These are phyloP conservation scores for Zosterops hypoxanthus DNA, from an alignment of 2,113 vertebrate species.

Conservation along the genomic window DNA sequence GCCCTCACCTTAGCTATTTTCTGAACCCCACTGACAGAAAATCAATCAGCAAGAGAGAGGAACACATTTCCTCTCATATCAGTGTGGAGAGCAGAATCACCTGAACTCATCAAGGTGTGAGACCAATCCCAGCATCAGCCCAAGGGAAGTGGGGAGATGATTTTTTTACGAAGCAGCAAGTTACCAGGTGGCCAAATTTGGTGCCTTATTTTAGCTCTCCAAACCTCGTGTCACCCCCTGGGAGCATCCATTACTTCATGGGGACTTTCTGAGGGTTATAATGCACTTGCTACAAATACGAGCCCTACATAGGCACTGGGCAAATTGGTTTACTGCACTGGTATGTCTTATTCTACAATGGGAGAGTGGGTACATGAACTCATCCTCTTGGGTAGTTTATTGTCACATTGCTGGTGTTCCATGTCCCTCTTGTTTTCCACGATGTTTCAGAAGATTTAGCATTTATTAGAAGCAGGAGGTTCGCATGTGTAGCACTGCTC, in stretches of 20 bases:
- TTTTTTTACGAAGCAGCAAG: not conserved
- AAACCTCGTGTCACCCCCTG: not conserved
- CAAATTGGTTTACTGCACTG: not conserved
- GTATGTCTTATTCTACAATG: not conserved
- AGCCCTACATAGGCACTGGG: not conserved
- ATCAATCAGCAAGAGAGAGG: not conserved
- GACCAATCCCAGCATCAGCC: not conserved
- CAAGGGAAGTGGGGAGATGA: not conserved
- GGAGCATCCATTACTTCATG: accelerated
- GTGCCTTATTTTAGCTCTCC: not conserved
- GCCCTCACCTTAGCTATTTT: not conserved
- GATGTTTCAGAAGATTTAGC: not conserved
- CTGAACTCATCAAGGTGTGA: not conserved
- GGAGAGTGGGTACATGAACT: not conserved
- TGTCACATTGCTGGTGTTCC: not conserved
- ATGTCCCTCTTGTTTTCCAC: not conserved
- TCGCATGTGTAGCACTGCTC: accelerated
- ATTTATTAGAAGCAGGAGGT: not conserved
- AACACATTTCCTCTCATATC: not conserved
- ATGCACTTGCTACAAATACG: not conserved
- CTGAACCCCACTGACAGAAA: not conserved
- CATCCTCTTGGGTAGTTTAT: not conserved
- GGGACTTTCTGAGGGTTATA: not conserved
- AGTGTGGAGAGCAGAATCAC: not conserved
- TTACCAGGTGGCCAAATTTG: not conserved